phyloP scores from a whole-genome alignment of 1,140 invertebrate species.

The Philotrypesis tridentata region DNA sequence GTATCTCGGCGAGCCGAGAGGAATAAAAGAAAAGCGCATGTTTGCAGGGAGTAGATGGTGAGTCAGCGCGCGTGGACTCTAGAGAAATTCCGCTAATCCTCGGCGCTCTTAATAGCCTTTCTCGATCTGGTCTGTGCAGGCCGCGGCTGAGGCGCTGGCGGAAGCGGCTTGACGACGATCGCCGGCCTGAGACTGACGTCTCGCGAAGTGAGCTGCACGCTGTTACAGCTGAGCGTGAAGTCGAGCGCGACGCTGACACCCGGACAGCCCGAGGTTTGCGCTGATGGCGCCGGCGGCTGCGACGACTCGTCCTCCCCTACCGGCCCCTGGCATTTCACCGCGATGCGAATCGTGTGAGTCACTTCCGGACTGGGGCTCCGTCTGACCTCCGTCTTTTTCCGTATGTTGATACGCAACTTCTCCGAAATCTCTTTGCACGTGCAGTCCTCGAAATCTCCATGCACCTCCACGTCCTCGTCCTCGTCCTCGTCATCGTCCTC shows the following conservation, averaged over 20 bases:
- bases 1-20: too few species aligned
- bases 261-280: slow-evolving; percentile 47
- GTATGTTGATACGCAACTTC: slow-evolving; percentile 60
- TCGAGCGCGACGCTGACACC: slow-evolving; percentile 62
- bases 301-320: background rate
- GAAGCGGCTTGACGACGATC: background rate
- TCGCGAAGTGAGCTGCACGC: slow-evolving; percentile 63
- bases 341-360: slow-evolving; percentile 66
- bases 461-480: background rate
- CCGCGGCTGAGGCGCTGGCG: too few species aligned
- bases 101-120: background rate
- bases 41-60: background rate
- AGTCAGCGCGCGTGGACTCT: background rate
- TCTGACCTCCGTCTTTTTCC: slow-evolving; percentile 56
- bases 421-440: slow-evolving; percentile 62
- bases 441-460: slow-evolving; percentile 49
- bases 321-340: slow-evolving; percentile 63
- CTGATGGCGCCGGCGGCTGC: background rate
- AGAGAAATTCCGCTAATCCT: background rate
- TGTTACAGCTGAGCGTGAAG: slow-evolving; percentile 66
- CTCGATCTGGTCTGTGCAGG: background rate
- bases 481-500: background rate
- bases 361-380: slow-evolving; percentile 64
- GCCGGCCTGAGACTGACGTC: slow-evolving; percentile 56
- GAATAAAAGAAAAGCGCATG: background rate